phyloP scores from a whole-genome alignment of 64 coral and sea anemone genomes.

The Montipora sp. region DNA sequence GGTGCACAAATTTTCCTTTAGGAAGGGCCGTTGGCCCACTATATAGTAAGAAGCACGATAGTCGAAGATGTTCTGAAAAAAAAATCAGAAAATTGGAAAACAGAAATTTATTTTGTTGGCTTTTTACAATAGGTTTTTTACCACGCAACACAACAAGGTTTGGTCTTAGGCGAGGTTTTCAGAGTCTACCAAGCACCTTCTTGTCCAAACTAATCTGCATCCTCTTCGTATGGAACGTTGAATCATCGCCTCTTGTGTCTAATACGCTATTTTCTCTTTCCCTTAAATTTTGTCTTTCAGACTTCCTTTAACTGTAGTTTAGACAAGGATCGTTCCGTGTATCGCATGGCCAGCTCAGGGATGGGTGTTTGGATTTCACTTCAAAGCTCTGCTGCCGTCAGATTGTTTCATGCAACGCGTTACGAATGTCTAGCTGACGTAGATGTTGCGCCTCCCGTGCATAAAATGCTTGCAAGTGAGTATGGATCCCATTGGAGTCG shows the following conservation, averaged over 20 bases:
- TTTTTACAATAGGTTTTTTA: too few species aligned
- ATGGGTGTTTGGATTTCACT: conserved; percentile 98
- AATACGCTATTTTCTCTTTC: background rate
- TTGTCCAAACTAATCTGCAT: too few species aligned
- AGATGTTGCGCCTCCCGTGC: conserved; percentile 88
- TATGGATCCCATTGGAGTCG: background rate
- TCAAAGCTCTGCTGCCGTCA: conserved; percentile 85
- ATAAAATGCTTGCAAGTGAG: conserved; percentile 90
- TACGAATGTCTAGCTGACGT: conserved; percentile 94
- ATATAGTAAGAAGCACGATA: too few species aligned
- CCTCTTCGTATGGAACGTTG: too few species aligned
- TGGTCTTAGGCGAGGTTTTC: too few species aligned
- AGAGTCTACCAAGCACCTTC: too few species aligned
- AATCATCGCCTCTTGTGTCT: background rate
- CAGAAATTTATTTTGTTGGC: too few species aligned
- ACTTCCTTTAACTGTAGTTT: conserved; percentile 89
- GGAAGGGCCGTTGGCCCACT: too few species aligned
- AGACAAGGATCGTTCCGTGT: conserved; percentile 78
- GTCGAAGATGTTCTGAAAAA: too few species aligned
- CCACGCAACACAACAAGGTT: too few species aligned
- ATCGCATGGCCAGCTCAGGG: conserved; percentile 93
- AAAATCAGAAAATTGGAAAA: too few species aligned
- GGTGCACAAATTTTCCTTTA: too few species aligned
- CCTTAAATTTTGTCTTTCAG: conserved; percentile 20
- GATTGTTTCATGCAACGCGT: conserved; percentile 89